Evolutionary conservation across 1,140 invertebrate genomes (phyloP), one percentile per base, ranked within the genome.

Genomic region (Cydia amplana): DNA sequence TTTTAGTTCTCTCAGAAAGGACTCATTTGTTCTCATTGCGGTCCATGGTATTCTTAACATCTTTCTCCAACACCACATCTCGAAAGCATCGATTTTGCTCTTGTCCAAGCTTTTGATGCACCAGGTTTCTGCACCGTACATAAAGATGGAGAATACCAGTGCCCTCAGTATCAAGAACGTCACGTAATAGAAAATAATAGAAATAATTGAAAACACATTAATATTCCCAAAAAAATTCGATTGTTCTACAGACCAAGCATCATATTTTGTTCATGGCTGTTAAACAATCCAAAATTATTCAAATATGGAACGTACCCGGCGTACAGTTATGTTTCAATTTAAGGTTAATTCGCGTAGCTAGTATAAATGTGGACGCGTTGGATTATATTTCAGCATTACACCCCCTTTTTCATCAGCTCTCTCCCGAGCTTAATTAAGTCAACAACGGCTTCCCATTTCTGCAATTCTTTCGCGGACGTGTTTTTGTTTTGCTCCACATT

Each of bases 381-480:
- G 72, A 28, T 76, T 18, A 65, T 70, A 72, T 79, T 77, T 81
- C 72, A 78, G 74, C 49, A 73, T 67, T 74, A 76, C 55, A 64
- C 74, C 72, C 75, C 77, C 72, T 78, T 82, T 82, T 79, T 78
- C 78, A 80, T 78, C 67, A 63, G 64, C 23, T 55, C 70, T 76
- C 75, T 46, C 73, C 51, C 36, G 70, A 36, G 73, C 74, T 82
- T 80, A 82, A 82, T 82, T 80, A 80, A 82, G 72, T 74, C 78
- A 77, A 78, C 76, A 76, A 74, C 73, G 72, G 73, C 65, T 51
- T 72, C 77, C 72, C 72, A 72, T 74, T 63, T 74, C 72, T 43
- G 63, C 65, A 70, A 70, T 70, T 70, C 65, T 70, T 67, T 70
- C 32, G 32, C 65, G 65, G 65, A 60, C 18, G 4, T 40, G 65